A percentile compares a stretch with the other conserved stretches of the same genome.
These are phyloP conservation scores for Phocoena sinus DNA, from an alignment of 2,113 vertebrate species.

Conservation along the genomic window DNA sequence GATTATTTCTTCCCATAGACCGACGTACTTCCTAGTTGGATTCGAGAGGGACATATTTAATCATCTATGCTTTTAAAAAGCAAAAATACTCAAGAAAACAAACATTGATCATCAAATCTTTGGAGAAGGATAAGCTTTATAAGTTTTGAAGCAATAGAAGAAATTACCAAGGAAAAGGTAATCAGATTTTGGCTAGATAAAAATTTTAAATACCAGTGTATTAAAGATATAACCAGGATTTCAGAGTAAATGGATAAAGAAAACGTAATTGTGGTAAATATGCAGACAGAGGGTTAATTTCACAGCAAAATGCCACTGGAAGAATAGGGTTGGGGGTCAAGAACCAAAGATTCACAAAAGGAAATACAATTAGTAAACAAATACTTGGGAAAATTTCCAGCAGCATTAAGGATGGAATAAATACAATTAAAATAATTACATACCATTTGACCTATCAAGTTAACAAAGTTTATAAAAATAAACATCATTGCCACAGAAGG, in stretches of 20 bases:
- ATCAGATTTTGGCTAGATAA: not conserved
- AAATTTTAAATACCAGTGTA: not conserved
- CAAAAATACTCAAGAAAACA: not conserved
- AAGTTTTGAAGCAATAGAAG: not conserved
- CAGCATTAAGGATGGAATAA: slow-evolving; percentile 40
- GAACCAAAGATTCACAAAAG: slow-evolving; percentile 28
- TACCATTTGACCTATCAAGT: slow-evolving; percentile 58
- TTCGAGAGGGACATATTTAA: not conserved
- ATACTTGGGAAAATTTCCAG: slow-evolving; percentile 46
- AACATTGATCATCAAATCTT: not conserved
- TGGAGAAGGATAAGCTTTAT: not conserved
- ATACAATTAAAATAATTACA: slow-evolving; percentile 68
- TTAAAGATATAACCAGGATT: not conserved
- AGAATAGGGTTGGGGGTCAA: not conserved
- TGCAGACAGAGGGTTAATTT: not conserved
- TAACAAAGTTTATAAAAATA: slow-evolving; percentile 64
- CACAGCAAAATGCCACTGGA: not conserved
- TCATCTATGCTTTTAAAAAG: not conserved
- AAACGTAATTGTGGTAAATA: not conserved
- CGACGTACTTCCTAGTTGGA: not conserved
- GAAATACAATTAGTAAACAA: slow-evolving; percentile 65
- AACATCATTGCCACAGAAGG: slow-evolving; percentile 8
- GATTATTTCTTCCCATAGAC: not conserved
- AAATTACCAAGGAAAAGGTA: not conserved
- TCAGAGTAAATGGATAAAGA: not conserved